These are phyloP conservation scores for Campylomormyrus tamandua DNA, from an alignment of 2,113 vertebrate genomes.

Conservation along the genomic window DNA sequence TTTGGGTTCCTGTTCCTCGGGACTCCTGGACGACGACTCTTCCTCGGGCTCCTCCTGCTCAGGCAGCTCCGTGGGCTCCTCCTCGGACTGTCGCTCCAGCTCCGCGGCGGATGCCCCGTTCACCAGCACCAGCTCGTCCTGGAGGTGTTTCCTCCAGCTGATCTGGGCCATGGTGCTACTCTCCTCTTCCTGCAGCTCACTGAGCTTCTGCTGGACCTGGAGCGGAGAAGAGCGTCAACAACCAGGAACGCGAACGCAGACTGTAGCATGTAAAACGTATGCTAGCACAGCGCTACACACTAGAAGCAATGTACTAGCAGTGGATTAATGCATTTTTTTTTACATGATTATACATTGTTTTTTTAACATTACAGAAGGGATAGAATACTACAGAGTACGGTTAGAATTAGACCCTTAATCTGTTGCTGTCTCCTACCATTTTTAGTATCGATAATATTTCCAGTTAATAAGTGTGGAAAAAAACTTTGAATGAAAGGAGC, in stretches of 20 bases:
- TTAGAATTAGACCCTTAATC: not conserved
- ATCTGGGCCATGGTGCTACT: conserved; percentile 66
- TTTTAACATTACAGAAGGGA: not conserved
- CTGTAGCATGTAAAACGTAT: not conserved
- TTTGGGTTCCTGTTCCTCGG: conserved; percentile 44
- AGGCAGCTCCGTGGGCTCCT: conserved; percentile 40
- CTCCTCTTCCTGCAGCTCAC: conserved; percentile 76
- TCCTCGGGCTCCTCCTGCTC: conserved; percentile 42
- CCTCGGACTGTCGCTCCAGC: conserved; percentile 34
- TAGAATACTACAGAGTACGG: not conserved
- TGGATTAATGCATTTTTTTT: not conserved
- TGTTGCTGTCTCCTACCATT: not conserved
- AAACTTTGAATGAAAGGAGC: not conserved
- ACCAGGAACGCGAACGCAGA: not conserved
- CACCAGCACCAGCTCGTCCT: conserved; percentile 71
- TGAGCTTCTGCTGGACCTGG: conserved; percentile 78
- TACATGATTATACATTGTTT: not conserved
- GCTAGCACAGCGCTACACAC: not conserved
- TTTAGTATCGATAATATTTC: not conserved
- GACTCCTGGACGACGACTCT: conserved; percentile 29
- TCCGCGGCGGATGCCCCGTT: conserved; percentile 53
- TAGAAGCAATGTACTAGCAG: not conserved
- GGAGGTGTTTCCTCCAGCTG: conserved; percentile 73
- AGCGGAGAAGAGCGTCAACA: not conserved
- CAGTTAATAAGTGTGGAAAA: not conserved